phyloP scores from a whole-genome alignment of 2,113 vertebrate genomes.

The Paralichthys olivaceus region DNA sequence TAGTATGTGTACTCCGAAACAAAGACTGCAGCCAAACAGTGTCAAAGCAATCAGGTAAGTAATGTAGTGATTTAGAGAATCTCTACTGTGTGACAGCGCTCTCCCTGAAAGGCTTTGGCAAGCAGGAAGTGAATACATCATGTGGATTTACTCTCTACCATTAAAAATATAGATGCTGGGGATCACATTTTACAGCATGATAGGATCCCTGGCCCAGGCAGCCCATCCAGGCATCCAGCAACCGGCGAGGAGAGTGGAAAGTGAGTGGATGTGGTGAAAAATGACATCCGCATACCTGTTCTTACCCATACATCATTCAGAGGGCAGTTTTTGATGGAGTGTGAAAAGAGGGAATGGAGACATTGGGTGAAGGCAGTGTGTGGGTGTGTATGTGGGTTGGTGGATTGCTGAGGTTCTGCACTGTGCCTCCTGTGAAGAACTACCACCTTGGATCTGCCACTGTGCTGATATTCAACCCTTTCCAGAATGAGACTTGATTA shows the following conservation, averaged over 20 bases:
- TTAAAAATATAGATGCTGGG: constrained; percentile 74
- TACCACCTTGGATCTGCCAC: background rate
- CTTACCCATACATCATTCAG: constrained; percentile 75
- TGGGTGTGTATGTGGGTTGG: constrained; percentile 8
- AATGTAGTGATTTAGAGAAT: constrained; percentile 15
- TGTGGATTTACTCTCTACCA: constrained; percentile 72
- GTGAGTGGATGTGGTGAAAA: constrained; percentile 66
- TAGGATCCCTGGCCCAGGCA: constrained; percentile 36
- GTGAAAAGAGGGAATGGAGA: constrained; percentile 68
- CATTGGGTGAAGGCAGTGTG: constrained; percentile 37
- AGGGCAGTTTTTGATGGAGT: constrained; percentile 49
- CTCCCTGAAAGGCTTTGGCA: constrained; percentile 17
- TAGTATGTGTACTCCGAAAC: background rate
- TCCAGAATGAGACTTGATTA: constrained; percentile 19
- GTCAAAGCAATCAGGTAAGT: background rate
- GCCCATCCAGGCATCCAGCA: constrained; percentile 1
- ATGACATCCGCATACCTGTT: constrained; percentile 66
- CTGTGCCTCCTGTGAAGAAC: constrained; percentile 8
- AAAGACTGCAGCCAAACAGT: background rate
- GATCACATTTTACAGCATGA: constrained; percentile 68
- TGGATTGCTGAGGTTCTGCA: constrained; percentile 7
- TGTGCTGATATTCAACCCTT: constrained; percentile 18
- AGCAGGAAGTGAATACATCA: constrained; percentile 61
- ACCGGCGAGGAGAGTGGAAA: constrained; percentile 17
- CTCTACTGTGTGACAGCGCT: constrained; percentile 4